Percentiles rank a stretch among this genome's conserved stretches.
phyloP scores from a whole-genome alignment of 2,797 vertebrate genomes.

The Ctenopoma kingsleyae region DNA sequence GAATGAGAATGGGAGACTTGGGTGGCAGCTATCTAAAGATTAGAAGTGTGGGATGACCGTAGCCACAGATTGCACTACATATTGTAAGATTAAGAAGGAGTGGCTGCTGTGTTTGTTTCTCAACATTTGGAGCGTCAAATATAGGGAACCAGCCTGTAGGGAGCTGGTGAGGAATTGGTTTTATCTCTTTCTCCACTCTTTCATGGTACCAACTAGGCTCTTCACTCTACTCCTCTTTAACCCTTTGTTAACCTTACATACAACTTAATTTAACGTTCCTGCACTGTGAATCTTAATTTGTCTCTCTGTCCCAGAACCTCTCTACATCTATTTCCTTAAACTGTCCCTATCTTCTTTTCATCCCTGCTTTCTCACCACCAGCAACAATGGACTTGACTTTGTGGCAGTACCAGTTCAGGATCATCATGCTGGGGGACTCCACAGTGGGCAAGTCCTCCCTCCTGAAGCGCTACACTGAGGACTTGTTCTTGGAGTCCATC shows the following conservation, averaged over 20 bases:
- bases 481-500: conserved; percentile 84
- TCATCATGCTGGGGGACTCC: conserved; percentile 92
- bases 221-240: background rate
- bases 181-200: background rate
- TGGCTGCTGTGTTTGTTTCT: conserved; percentile 57
- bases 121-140: conserved; percentile 48
- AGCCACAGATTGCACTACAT: conserved; percentile 24
- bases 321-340: background rate
- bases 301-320: background rate
- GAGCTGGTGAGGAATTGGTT: conserved; percentile 29
- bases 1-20: conserved; percentile 4
- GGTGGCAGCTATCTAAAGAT: background rate
- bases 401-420: conserved; percentile 92
- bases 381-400: conserved; percentile 82
- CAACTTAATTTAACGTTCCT: background rate
- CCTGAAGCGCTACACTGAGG: conserved; percentile 88
- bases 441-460: conserved; percentile 91
- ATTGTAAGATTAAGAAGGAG: conserved; percentile 56
- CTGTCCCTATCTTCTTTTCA: background rate
- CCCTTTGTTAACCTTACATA: background rate
- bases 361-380: background rate
- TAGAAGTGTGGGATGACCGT: conserved; percentile 41
- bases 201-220: background rate
- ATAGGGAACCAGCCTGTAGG: conserved; percentile 12
- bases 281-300: background rate